Percentiles rank a stretch among this genome's conserved stretches.
Conservation (phyloP, 2,113 vertebrate species). For the Rana temporaria region DNA sequence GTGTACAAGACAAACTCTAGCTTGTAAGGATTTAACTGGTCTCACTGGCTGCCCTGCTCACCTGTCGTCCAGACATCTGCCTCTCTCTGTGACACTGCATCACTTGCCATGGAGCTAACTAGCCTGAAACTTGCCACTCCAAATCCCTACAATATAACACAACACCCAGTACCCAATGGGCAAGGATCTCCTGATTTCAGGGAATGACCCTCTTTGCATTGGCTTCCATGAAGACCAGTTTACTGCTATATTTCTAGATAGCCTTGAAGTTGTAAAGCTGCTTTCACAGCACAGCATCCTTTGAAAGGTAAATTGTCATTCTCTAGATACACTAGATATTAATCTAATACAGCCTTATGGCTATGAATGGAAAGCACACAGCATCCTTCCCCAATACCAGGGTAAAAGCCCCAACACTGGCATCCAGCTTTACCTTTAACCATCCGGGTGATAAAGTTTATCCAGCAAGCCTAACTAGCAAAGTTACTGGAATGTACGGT, state of each 20-base stretch:
- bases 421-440: not conserved
- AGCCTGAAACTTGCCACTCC: conserved; percentile 17
- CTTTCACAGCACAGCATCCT: not conserved
- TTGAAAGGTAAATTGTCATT: not conserved
- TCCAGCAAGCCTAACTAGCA: conserved; percentile 2
- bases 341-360: not conserved
- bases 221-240: not conserved
- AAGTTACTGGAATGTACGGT: not conserved
- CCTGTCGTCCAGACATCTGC: conserved; percentile 25
- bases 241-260: not conserved
- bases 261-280: not conserved
- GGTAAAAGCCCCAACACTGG: not conserved
- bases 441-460: conserved; percentile 20
- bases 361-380: not conserved
- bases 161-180: not conserved
- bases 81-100: not conserved
- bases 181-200: not conserved
- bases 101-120: conserved; percentile 27
- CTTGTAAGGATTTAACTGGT: conserved; percentile 1
- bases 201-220: not conserved
- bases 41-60: conserved; percentile 13
- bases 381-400: not conserved
- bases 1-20: conserved; percentile 36
- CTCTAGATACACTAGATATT: not conserved
- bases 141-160: not conserved